Evolutionary conservation across 2,888 invertebrate species (phyloP).

Genomic region (Phengaris alcon): DNA sequence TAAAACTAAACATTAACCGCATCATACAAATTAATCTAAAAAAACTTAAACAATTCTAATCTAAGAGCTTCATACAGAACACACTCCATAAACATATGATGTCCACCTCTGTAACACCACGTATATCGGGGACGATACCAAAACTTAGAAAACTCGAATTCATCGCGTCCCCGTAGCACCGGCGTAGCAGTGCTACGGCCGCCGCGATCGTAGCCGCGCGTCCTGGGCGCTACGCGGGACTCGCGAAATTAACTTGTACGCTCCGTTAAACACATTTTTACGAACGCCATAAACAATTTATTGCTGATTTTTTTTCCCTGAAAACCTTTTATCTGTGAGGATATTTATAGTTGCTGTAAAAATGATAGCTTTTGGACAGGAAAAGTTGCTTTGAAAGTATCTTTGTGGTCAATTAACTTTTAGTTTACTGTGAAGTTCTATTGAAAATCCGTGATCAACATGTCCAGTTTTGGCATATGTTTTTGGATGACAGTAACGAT

Average conservation of each 20-base stretch:
- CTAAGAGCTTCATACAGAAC: too few relatives aligned
- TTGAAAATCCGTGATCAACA: conserved; percentile 26
- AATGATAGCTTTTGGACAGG: conserved; percentile 29
- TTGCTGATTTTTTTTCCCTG: conserved; percentile 43
- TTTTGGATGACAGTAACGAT: conserved; percentile 57
- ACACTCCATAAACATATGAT: too few relatives aligned
- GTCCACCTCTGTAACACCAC: too few relatives aligned
- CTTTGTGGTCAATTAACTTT: conserved; percentile 13
- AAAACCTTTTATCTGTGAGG: conserved; percentile 37
- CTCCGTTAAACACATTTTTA: conserved; percentile 62
- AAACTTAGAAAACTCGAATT: conserved; percentile 13
- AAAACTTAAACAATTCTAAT: too few relatives aligned
- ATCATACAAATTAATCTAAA: too few relatives aligned
- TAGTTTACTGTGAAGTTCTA: conserved; percentile 13
- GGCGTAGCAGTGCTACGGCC: conserved; percentile 57
- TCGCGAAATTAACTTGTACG: conserved; percentile 53
- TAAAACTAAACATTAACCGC: too few relatives aligned
- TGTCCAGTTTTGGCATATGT: conserved; percentile 44
- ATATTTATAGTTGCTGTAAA: conserved; percentile 42
- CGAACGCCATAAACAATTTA: conserved; percentile 57
- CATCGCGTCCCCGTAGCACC: conserved; percentile 34
- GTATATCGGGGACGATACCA: too few relatives aligned
- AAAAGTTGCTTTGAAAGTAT: conserved; percentile 21
- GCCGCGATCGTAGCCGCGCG: conserved; percentile 51
- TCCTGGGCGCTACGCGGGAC: conserved; percentile 49